Evolutionary conservation across 2,797 vertebrate genomes (phyloP).

Genomic region (Chaunax sp.): DNA sequence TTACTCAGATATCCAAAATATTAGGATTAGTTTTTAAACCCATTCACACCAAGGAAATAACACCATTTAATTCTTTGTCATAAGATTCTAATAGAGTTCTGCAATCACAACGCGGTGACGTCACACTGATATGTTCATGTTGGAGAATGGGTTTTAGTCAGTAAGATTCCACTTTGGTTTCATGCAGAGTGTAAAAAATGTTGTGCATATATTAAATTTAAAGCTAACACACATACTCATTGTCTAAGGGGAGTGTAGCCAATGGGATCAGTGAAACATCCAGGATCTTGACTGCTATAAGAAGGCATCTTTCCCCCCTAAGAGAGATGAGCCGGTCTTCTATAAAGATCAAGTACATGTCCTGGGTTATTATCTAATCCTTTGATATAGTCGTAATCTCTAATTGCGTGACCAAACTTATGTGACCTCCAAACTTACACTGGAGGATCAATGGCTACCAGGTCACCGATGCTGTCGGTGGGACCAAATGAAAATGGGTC

Average conservation of each 20-base stretch:
- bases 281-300: constrained; percentile 16
- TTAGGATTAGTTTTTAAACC: constrained; percentile 9
- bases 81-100: too few species aligned
- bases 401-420: constrained; percentile 37
- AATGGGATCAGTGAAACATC: not conserved
- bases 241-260: not conserved
- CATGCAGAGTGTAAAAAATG: not conserved
- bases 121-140: too few species aligned
- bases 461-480: constrained; percentile 33
- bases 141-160: too few species aligned
- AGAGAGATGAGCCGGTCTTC: not conserved
- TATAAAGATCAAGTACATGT: constrained; percentile 16
- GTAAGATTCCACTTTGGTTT: not conserved
- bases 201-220: not conserved
- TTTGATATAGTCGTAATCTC: constrained; percentile 38
- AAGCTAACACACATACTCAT: not conserved
- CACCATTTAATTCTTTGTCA: not conserved
- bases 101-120: too few species aligned
- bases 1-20: constrained; percentile 16
- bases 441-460: constrained; percentile 40
- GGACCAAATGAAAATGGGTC: constrained; percentile 39
- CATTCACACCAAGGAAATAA: constrained; percentile 1
- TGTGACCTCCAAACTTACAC: constrained; percentile 18
- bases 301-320: not conserved
- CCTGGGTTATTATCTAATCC: constrained; percentile 41